These are phyloP conservation scores for Arion vulgaris DNA, from an alignment of 1,140 invertebrate genomes.

Conservation along the genomic window DNA sequence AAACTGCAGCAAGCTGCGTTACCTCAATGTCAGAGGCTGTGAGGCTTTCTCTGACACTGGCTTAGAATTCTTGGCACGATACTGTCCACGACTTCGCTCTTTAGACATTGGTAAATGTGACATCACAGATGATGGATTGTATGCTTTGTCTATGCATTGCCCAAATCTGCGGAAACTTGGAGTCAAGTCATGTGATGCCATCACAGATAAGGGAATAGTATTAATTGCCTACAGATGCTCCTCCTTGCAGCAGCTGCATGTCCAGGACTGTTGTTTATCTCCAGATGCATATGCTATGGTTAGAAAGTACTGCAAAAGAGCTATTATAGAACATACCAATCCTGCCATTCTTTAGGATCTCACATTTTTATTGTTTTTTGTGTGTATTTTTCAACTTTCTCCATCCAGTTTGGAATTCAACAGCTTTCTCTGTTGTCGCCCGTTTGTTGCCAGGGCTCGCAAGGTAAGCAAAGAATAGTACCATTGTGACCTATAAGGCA, in stretches of 20 bases:
- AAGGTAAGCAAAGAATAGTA: too few relatives aligned
- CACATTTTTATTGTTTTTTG: too few relatives aligned
- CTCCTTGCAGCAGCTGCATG: conserved; percentile 89
- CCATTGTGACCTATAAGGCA: too few relatives aligned
- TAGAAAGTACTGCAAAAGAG: conserved; percentile 90
- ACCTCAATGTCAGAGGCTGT: conserved; percentile 91
- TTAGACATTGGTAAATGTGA: conserved; percentile 94
- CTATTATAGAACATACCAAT: conserved; percentile 95
- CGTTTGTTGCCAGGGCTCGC: too few relatives aligned
- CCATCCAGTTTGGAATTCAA: too few relatives aligned
- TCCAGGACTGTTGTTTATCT: conserved; percentile 88
- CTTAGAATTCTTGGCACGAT: conserved; percentile 85
- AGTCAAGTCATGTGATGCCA: conserved; percentile 88
- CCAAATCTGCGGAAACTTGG: conserved; percentile 92
- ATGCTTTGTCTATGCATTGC: conserved; percentile 88
- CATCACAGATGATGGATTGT: conserved; percentile 88
- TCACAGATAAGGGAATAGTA: conserved; percentile 89
- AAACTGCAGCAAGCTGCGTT: conserved; percentile 89
- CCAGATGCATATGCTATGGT: conserved; percentile 90
- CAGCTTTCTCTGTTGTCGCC: too few relatives aligned
- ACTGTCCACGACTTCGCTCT: conserved; percentile 86
- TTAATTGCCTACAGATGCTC: conserved; percentile 86
- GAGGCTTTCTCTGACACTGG: conserved; percentile 93
- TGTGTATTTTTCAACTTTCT: too few relatives aligned
- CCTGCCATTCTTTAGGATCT: conserved; percentile 84